phyloP scores from a whole-genome alignment of 2,888 invertebrate species.

The Maniola hyperantus region DNA sequence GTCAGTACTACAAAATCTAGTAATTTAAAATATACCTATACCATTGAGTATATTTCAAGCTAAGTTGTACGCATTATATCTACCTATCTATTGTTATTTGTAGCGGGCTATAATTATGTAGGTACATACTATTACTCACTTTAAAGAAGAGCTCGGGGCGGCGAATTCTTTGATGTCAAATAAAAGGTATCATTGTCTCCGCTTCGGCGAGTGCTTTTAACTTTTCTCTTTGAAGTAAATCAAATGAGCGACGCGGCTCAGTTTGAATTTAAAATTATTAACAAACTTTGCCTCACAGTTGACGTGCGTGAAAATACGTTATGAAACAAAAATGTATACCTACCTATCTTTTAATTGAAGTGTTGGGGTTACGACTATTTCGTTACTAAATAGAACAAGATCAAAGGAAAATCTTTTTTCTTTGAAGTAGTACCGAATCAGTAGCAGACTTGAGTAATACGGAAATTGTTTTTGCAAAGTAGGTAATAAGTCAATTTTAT shows the following conservation, averaged over 20 bases:
- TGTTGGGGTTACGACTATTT: conserved; percentile 55
- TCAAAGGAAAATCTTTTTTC: conserved; percentile 65
- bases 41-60: too few relatives aligned
- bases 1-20: too few relatives aligned
- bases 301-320: conserved; percentile 53
- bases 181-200: conserved; percentile 73
- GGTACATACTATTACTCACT: conserved; percentile 37
- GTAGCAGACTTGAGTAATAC: conserved; percentile 47
- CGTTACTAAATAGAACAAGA: conserved; percentile 66
- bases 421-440: conserved; percentile 64
- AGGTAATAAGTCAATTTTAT: too few relatives aligned
- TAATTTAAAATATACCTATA: too few relatives aligned
- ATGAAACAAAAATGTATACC: conserved; percentile 53
- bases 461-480: conserved; percentile 50
- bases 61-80: too few relatives aligned
- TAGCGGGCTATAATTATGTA: conserved; percentile 42
- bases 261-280: conserved; percentile 65
- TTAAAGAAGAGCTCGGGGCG: conserved; percentile 54
- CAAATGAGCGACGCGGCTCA: conserved; percentile 65
- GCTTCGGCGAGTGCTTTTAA: conserved; percentile 67
- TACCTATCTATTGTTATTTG: conserved; percentile 46
- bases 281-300: conserved; percentile 56
- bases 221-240: conserved; percentile 72
- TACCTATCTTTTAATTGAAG: conserved; percentile 61
- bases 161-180: conserved; percentile 68